Percentiles rank a stretch among this genome's conserved stretches.
phyloP scores from a whole-genome alignment of 1,140 invertebrate genomes.

The Amyelois transitella region DNA sequence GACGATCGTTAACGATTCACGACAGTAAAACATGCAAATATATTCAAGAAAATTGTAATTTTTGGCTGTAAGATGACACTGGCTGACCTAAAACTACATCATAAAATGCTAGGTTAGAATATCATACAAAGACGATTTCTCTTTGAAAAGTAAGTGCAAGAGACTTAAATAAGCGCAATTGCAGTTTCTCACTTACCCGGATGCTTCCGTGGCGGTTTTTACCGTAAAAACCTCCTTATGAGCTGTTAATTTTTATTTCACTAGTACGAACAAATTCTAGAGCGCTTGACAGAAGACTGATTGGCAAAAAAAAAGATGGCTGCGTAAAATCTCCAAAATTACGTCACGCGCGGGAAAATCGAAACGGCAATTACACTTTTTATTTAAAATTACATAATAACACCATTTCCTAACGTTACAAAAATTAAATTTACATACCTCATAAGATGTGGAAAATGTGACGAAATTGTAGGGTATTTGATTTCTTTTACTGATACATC shows the following conservation, averaged over 20 bases:
- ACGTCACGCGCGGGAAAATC: conserved; percentile 68
- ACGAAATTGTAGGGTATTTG: conserved; percentile 25
- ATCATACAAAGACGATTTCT: conserved; percentile 23
- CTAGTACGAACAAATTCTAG: conserved; percentile 34
- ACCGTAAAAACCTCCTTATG: conserved; percentile 42
- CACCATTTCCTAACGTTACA: conserved; percentile 1
- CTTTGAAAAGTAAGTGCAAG: conserved; percentile 13
- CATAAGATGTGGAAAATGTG: conserved; percentile 45
- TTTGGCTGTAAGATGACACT: conserved; percentile 44
- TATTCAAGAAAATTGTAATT: conserved; percentile 19
- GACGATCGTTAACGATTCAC: conserved; percentile 7
- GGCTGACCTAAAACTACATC: conserved; percentile 54
- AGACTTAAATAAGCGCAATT: conserved; percentile 7
- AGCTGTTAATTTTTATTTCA: conserved; percentile 37
- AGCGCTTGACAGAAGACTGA: conserved; percentile 51
- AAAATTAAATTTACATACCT: conserved; percentile 44
- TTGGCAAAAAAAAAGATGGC: conserved; percentile 51
- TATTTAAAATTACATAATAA: conserved; percentile 11
- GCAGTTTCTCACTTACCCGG: conserved; percentile 50
- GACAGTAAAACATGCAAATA: conserved; percentile 34
- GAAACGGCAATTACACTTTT: conserved; percentile 36
- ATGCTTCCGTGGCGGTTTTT: conserved; percentile 56
- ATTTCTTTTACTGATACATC: conserved; percentile 54
- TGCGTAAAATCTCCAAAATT: conserved; percentile 30
- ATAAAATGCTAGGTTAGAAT: conserved; percentile 37